Evolutionary conservation across 2,113 vertebrate genomes (phyloP).

Genomic region (Cisticola juncidis): DNA sequence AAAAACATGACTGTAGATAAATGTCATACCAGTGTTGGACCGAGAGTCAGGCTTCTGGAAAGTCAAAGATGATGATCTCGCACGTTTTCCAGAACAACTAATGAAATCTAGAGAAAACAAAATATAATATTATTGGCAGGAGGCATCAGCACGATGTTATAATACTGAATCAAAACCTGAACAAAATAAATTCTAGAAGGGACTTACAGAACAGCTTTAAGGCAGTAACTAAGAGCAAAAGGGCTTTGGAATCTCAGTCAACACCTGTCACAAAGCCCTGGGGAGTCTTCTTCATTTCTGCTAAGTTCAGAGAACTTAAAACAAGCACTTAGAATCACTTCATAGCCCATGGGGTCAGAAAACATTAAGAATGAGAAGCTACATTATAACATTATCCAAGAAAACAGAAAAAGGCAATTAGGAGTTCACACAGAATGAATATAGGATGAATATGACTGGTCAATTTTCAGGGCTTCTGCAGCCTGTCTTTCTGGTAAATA

Average conservation of each 20-base stretch:
- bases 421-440: neutral
- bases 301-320: neutral
- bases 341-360: neutral
- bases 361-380: neutral
- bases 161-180: neutral
- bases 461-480: neutral
- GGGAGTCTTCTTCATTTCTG: neutral
- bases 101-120: constrained; percentile 61
- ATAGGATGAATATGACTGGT: neutral
- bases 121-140: neutral
- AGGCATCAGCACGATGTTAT: neutral
- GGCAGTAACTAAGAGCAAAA: neutral
- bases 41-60: constrained; percentile 40
- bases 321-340: neutral
- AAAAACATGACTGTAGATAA: neutral
- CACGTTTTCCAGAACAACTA: constrained; percentile 70
- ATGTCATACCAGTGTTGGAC: constrained; percentile 37
- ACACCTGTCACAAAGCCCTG: neutral
- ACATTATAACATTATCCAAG: neutral
- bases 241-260: neutral
- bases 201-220: neutral
- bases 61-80: constrained; percentile 73
- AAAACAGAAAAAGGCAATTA: neutral
- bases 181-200: neutral
- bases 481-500: neutral